phyloP scores from a whole-genome alignment of 1,140 invertebrate species.

The Listronotus oregonensis region DNA sequence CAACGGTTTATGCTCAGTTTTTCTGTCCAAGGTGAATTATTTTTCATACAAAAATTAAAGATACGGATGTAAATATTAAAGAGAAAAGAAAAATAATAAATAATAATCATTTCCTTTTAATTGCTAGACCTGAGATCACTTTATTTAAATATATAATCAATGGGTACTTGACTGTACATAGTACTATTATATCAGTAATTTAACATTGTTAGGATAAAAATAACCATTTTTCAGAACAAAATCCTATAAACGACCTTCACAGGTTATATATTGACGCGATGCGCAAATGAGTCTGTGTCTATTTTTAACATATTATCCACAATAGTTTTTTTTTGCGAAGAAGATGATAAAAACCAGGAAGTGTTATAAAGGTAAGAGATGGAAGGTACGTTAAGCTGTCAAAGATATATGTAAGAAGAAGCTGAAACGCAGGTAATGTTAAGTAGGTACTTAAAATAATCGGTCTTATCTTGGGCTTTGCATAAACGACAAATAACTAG shows the following conservation, averaged over 20 bases:
- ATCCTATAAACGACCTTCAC: slow-evolving; percentile 2
- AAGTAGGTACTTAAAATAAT: too few species aligned
- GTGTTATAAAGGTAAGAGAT: neutral
- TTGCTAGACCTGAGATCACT: neutral
- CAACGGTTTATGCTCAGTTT: too few species aligned
- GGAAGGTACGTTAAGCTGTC: neutral
- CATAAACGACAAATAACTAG: too few species aligned
- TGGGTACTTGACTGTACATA: neutral
- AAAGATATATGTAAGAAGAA: too few species aligned
- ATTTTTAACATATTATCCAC: slow-evolving; percentile 4
- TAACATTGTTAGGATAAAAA: slow-evolving; percentile 7
- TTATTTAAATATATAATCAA: neutral
- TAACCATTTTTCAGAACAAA: neutral
- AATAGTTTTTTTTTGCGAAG: neutral
- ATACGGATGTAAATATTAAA: too few species aligned
- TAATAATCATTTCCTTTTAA: neutral
- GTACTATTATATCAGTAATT: slow-evolving; percentile 2
- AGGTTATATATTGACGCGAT: slow-evolving; percentile 1
- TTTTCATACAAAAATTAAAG: too few species aligned
- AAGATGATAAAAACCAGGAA: neutral
- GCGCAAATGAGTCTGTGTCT: neutral
- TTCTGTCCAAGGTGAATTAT: too few species aligned
- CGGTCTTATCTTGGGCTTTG: too few species aligned
- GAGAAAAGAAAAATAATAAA: too few species aligned
- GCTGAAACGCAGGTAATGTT: too few species aligned